phyloP scores from a whole-genome alignment of 2,113 vertebrate genomes.

The Brachirus orientalis region DNA sequence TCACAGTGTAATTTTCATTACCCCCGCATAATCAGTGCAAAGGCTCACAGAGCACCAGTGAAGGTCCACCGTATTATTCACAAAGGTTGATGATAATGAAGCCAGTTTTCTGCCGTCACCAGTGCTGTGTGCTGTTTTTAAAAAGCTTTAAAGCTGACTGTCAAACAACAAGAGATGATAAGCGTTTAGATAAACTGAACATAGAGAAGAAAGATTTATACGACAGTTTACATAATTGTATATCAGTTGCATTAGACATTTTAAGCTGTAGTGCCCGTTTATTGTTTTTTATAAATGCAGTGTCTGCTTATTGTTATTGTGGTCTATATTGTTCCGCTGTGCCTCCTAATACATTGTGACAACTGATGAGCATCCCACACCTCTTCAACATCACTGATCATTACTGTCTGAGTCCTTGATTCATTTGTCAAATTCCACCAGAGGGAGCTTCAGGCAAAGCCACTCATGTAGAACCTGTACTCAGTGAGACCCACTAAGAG shows the following conservation, averaged over 20 bases:
- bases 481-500: background rate
- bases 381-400: too few relatives aligned
- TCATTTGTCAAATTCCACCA: constrained; percentile 46
- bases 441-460: constrained; percentile 66
- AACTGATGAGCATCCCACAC: too few relatives aligned
- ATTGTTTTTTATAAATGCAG: too few relatives aligned
- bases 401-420: background rate
- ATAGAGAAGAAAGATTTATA: background rate
- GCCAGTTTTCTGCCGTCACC: too few relatives aligned
- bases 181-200: too few relatives aligned
- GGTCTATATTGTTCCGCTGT: background rate
- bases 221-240: too few relatives aligned
- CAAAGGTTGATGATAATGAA: background rate
- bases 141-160: too few relatives aligned
- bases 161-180: background rate
- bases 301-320: background rate
- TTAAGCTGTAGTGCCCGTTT: background rate
- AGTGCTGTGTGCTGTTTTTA: too few relatives aligned
- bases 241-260: too few relatives aligned
- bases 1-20: constrained; percentile 62
- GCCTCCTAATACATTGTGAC: too few relatives aligned
- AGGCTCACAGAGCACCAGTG: constrained; percentile 19
- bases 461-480: background rate
- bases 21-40: constrained; percentile 44
- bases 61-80: constrained; percentile 3